Conservation (phyloP, 2,888 invertebrate genomes). For the Drosophila acutilabella region DNA sequence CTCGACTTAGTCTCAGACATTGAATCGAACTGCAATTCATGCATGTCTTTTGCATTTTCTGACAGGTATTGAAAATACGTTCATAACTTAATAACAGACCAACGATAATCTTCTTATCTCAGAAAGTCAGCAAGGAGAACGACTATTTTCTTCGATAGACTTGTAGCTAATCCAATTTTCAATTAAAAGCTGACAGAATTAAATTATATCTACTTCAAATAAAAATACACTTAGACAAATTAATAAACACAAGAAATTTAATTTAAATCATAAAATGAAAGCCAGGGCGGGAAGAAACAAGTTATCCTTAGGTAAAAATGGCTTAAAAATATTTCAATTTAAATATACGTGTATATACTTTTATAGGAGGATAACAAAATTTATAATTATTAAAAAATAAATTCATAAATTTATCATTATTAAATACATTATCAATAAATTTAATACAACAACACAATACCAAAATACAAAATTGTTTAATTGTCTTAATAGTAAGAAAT, state of each 20-base stretch:
- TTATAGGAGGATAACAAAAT: too few relatives aligned
- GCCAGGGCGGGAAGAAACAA: too few relatives aligned
- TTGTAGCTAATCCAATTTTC: conserved; percentile 11
- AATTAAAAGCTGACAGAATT: conserved; percentile 9
- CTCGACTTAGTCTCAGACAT: conserved; percentile 6
- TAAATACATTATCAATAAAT: too few relatives aligned
- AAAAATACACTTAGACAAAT: background rate
- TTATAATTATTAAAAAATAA: too few relatives aligned
- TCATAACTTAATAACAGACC: conserved; percentile 22
- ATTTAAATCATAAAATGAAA: background rate
- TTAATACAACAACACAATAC: too few relatives aligned
- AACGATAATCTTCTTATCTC: conserved; percentile 29
- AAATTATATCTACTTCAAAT: background rate
- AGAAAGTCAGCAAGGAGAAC: background rate
- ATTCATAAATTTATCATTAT: too few relatives aligned
- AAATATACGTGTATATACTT: too few relatives aligned
- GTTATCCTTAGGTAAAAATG: too few relatives aligned
- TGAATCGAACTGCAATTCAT: conserved; percentile 28
- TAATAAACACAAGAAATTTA: background rate
- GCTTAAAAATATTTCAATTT: too few relatives aligned
- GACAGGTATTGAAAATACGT: conserved; percentile 15
- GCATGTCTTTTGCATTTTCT: conserved; percentile 7
- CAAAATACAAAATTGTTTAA: too few relatives aligned
- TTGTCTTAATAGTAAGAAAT: too few relatives aligned
- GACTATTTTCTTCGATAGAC: background rate